Evolutionary conservation across 1,140 invertebrate species (phyloP), one percentile per base, ranked within the genome.

Genomic region (Philaenus spumarius): DNA sequence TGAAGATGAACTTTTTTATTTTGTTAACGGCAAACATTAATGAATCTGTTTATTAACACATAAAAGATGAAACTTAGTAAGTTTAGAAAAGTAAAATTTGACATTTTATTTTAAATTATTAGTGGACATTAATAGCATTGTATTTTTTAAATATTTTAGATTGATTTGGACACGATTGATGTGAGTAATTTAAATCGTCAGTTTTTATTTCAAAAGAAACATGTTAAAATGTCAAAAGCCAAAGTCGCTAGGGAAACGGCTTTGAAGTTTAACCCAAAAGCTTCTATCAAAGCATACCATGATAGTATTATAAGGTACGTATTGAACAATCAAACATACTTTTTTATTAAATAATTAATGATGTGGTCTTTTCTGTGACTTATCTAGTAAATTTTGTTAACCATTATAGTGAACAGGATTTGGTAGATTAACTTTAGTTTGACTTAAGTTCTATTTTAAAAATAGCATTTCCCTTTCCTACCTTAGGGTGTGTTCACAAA

Each of bases 151-250:
- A n/a, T 51, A 65, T 69, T 67, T 60, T 73, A 98, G 95, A 97
- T 99, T 76, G 97, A 99, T 80, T 80, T 99, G 68, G 97, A 99
- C 72, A 99, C 95, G 2, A 99, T 99, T 70, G 97, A 99, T 78
- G 89, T 99, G n/a, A 97, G 93, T 73, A 99, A 99, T 72, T 78
- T 99, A 34, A 99, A 99, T 73, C 80, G 97, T 14, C 97, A 99
- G 72, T 99, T 99, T 76, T 73, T 99, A 2, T 99, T 99, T 71
- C 88, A 95, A 69, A 94, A 94, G 68, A 87, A 96, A 69, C 96
- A 99, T 82, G 95, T 99, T 62, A 95, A 95, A 3, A 95, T 96
- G 74, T 91, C 95, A 2, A 99, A 99, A 77, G 86, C 89, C 1
- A 75, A 82, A 35, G 88, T 93, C 45, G 96, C 97, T 0, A 82